Evolutionary conservation across 2,797 vertebrate genomes (phyloP).

Genomic region (Liasis olivaceus): DNA sequence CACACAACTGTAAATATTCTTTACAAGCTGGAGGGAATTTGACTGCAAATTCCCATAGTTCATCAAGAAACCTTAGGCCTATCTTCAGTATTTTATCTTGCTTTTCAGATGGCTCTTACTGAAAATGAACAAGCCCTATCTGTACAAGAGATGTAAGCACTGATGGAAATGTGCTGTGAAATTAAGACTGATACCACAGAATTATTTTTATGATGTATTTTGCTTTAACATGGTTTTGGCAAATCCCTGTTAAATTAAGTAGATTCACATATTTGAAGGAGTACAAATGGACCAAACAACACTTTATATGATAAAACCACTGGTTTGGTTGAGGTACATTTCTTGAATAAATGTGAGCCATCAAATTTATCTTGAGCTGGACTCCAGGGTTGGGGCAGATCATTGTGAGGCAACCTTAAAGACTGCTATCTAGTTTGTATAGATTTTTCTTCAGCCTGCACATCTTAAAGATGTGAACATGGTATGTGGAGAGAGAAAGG

Average conservation of each 20-base stretch:
- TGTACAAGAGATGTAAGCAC: background rate
- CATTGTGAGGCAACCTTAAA: background rate
- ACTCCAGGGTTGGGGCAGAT: background rate
- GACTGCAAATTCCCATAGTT: background rate
- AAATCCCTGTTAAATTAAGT: background rate
- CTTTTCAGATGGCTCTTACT: background rate
- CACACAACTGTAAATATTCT: background rate
- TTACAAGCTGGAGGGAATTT: background rate
- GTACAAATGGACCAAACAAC: background rate
- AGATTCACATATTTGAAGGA: background rate
- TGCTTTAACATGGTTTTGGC: background rate
- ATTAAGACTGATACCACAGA: conserved; percentile 12
- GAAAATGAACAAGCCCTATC: background rate
- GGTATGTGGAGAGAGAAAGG: background rate
- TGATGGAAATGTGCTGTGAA: background rate
- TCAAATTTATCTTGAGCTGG: background rate
- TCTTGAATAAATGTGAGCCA: conserved; percentile 13
- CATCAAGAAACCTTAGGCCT: background rate
- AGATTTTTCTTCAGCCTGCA: background rate
- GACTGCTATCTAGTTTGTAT: background rate
- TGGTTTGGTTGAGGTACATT: background rate
- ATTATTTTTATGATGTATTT: background rate
- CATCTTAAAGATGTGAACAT: background rate
- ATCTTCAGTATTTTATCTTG: background rate
- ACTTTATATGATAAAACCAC: background rate